Conservation (phyloP, 2,888 invertebrate genomes). For the Phyllotreta striolata region DNA sequence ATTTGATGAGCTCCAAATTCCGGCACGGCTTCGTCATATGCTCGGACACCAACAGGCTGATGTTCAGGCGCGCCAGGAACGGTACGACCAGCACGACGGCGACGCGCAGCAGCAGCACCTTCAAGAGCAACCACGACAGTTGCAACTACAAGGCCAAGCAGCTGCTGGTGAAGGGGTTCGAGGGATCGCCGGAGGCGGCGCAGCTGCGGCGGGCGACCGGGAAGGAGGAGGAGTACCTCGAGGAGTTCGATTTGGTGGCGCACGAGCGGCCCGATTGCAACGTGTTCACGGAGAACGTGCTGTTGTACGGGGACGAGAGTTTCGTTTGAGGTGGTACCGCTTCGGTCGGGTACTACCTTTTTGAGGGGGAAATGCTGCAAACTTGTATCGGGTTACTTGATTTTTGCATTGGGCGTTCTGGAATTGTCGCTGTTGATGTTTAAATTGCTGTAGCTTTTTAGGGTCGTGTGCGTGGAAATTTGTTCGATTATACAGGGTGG, state of each 20-base stretch:
- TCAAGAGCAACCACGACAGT: conserved; percentile 55
- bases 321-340: conserved; percentile 45
- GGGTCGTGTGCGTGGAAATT: too few species aligned
- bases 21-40: conserved; percentile 80
- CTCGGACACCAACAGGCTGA: conserved; percentile 64
- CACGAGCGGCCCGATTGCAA: conserved; percentile 41
- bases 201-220: conserved; percentile 62
- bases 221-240: conserved; percentile 43
- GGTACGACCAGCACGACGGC: conserved; percentile 68
- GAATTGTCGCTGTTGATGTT: too few species aligned
- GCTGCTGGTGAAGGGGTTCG: conserved; percentile 53
- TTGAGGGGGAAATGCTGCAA: too few species aligned
- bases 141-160: conserved; percentile 54
- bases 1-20: conserved; percentile 91
- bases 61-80: conserved; percentile 60
- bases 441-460: too few species aligned
- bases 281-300: conserved; percentile 49
- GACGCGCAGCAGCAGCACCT: conserved; percentile 56
- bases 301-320: conserved; percentile 50
- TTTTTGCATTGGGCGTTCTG: too few species aligned
- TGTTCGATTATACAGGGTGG: too few species aligned
- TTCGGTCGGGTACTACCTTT: too few species aligned
- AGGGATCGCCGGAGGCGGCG: conserved; percentile 64
- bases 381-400: too few species aligned
- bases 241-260: conserved; percentile 33